Conservation (phyloP, 2,797 vertebrate genomes). For the Carapus acus region DNA sequence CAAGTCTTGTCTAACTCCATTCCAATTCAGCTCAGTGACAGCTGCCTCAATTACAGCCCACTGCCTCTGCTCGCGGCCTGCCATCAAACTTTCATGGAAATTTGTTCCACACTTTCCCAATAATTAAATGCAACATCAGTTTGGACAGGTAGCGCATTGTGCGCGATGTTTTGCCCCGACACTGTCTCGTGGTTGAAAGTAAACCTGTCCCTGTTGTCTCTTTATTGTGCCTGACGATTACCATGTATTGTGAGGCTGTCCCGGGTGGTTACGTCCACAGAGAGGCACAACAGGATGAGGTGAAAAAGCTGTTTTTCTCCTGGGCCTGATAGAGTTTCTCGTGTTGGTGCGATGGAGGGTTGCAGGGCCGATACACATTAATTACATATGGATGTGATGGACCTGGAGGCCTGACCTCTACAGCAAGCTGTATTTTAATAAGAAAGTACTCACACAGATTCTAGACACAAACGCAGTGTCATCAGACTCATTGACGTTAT, state of each 20-base stretch:
- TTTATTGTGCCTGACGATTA: conserved; percentile 22
- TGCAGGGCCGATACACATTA: conserved; percentile 6
- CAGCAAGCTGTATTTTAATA: conserved; percentile 16
- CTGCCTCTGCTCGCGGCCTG: conserved; percentile 31
- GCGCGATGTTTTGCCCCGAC: not conserved
- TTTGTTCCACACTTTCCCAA: conserved; percentile 41
- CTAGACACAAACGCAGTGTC: conserved; percentile 26
- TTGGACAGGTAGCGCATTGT: conserved; percentile 37
- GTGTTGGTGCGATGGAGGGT: too few relatives aligned
- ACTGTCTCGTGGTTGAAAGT: conserved; percentile 18
- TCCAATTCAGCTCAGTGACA: conserved; percentile 23
- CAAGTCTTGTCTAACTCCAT: conserved; percentile 33
- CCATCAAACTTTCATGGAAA: conserved; percentile 38
- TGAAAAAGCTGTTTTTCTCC: too few relatives aligned
- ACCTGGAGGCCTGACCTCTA: not conserved
- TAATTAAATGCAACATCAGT: conserved; percentile 47
- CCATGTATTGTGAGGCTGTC: conserved; percentile 35
- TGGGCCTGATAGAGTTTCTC: too few relatives aligned
- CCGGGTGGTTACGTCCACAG: too few relatives aligned
- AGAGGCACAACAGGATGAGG: too few relatives aligned
- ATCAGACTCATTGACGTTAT: conserved; percentile 17
- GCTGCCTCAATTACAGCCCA: conserved; percentile 28
- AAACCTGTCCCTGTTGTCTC: conserved; percentile 16
- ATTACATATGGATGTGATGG: conserved; percentile 15
- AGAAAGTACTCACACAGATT: conserved; percentile 23